Conservation (phyloP, 2,888 invertebrate species). For the Stenurella melanura region DNA sequence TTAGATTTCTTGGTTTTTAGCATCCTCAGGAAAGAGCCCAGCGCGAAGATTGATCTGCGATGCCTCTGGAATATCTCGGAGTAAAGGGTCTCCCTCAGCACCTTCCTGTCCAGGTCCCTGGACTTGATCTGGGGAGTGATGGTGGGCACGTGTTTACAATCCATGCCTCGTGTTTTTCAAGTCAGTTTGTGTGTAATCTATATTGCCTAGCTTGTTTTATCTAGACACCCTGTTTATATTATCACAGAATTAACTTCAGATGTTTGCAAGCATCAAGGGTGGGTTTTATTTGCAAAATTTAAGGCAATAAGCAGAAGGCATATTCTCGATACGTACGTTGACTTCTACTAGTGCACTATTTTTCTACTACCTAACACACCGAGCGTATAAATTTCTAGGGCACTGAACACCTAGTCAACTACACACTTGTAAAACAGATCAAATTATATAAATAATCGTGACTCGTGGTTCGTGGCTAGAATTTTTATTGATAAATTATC, state of each 20-base stretch:
- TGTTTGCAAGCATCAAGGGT: conserved; percentile 48
- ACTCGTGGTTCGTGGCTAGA: conserved; percentile 47
- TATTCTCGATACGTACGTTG: conserved; percentile 55
- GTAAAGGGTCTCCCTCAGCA: conserved; percentile 83
- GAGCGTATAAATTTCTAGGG: conserved; percentile 35
- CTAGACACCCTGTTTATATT: conserved; percentile 52
- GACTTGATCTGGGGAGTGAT: conserved; percentile 60
- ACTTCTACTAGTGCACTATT: conserved; percentile 24
- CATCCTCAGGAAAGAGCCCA: conserved; percentile 85
- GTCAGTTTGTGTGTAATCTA: neutral
- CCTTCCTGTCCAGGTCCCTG: conserved; percentile 77
- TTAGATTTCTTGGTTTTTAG: conserved; percentile 84
- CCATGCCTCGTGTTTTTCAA: conserved; percentile 54
- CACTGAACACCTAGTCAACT: conserved; percentile 35
- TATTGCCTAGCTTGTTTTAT: neutral
- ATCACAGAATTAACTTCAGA: conserved; percentile 51
- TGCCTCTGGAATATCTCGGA: conserved; percentile 87
- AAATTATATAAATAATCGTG: conserved; percentile 19
- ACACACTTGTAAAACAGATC: conserved; percentile 18
- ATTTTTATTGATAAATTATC: conserved; percentile 47
- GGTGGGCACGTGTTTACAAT: conserved; percentile 60
- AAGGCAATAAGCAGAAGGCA: conserved; percentile 56
- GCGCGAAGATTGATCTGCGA: conserved; percentile 84
- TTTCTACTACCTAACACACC: conserved; percentile 27
- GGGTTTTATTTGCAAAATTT: conserved; percentile 44